Percentiles rank a stretch among this genome's conserved stretches.
Conservation (phyloP, 2,113 vertebrate species). For the Gnathonemus echidnorhynchus region DNA sequence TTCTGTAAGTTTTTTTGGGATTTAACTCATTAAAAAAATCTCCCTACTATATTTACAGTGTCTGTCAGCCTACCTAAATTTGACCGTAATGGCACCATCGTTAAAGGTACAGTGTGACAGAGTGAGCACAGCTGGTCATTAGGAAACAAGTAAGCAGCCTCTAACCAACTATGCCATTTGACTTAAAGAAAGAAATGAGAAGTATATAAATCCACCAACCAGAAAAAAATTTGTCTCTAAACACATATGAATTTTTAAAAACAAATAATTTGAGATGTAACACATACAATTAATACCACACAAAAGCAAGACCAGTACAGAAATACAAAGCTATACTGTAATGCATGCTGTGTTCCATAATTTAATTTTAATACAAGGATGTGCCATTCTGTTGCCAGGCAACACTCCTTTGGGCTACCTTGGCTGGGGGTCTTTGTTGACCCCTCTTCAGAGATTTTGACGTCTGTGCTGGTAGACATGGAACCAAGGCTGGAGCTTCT, state of each 20-base stretch:
- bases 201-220: background rate
- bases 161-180: background rate
- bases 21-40: background rate
- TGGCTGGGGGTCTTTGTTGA: constrained; percentile 63
- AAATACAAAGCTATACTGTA: background rate
- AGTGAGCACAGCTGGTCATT: background rate
- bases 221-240: background rate
- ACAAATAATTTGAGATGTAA: background rate
- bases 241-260: background rate
- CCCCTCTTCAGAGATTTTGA: constrained; percentile 67
- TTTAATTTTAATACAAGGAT: background rate
- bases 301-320: background rate
- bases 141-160: background rate
- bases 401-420: constrained; percentile 54
- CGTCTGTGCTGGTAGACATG: constrained; percentile 54
- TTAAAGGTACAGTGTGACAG: background rate
- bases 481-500: constrained; percentile 71
- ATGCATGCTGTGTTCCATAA: background rate
- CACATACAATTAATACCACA: background rate
- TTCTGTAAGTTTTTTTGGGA: constrained; percentile 48
- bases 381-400: background rate
- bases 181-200: background rate
- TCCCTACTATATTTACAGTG: background rate
- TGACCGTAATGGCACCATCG: background rate
- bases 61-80: background rate